phyloP scores from a whole-genome alignment of 2,113 vertebrate species.

The Zosterops lateralis region DNA sequence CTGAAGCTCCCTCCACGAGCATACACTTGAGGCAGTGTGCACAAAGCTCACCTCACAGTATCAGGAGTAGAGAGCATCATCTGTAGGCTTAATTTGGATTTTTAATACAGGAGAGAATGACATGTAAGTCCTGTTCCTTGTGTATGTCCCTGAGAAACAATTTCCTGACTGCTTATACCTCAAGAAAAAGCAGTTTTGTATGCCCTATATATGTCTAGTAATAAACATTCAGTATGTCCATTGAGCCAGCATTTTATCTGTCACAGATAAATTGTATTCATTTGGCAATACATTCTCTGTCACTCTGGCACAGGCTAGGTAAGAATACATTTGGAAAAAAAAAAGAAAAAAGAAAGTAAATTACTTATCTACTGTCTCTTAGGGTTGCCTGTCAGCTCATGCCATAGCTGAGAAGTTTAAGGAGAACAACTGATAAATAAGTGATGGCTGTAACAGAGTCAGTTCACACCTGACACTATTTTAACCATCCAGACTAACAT shows the following conservation, averaged over 20 bases:
- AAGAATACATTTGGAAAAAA: background rate
- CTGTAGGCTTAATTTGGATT: background rate
- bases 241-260: background rate
- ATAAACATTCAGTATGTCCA: background rate
- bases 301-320: background rate
- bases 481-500: background rate
- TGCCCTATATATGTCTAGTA: background rate
- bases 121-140: background rate
- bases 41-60: background rate
- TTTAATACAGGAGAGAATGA: background rate
- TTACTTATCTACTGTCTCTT: background rate
- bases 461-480: background rate
- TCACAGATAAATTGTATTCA: background rate
- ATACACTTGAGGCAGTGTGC: background rate
- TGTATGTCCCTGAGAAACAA: background rate
- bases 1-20: background rate
- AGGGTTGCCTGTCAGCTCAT: background rate
- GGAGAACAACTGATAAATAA: background rate
- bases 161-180: background rate
- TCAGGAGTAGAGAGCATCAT: background rate
- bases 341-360: background rate
- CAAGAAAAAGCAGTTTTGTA: background rate
- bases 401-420: background rate
- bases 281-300: background rate
- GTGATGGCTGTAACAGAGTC: background rate